These are phyloP conservation scores for Alca torda DNA, from an alignment of 2,797 vertebrate genomes.

Conservation along the genomic window DNA sequence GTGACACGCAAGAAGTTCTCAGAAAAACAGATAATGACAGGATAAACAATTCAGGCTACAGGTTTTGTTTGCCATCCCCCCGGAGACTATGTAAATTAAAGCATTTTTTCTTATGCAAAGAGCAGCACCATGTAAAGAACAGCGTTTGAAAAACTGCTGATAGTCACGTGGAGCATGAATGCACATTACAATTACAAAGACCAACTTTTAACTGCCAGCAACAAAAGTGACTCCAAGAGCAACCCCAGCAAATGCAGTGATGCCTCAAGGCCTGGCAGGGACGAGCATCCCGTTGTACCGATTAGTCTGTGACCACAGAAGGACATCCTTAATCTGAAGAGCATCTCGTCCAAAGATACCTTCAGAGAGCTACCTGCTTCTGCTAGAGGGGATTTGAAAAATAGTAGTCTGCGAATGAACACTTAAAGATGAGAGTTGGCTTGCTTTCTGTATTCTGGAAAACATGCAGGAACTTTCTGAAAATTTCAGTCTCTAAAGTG, in stretches of 20 bases:
- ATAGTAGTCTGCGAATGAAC: neutral
- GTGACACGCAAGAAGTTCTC: neutral
- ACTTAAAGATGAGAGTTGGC: neutral
- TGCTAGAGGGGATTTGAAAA: neutral
- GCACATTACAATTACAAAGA: neutral
- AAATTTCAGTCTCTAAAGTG: neutral
- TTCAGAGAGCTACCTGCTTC: neutral
- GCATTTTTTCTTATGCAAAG: slow-evolving; percentile 39
- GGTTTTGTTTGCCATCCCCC: slow-evolving; percentile 37
- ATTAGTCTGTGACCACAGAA: neutral
- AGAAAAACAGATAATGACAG: slow-evolving; percentile 27
- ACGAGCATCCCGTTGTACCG: rapidly evolving
- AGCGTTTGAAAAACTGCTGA: slow-evolving; percentile 31
- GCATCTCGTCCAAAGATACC: neutral
- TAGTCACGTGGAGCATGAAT: slow-evolving; percentile 1
- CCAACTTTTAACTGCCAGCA: neutral
- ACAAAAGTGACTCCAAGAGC: neutral
- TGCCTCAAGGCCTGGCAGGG: neutral
- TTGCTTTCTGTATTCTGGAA: neutral
- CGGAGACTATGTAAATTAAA: neutral
- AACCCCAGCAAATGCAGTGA: neutral
- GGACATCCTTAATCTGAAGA: neutral
- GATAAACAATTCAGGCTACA: slow-evolving; percentile 43
- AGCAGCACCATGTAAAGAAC: neutral
- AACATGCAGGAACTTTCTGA: neutral